Percentiles rank a stretch among this genome's conserved stretches.
These are phyloP conservation scores for Ficedula albicollis DNA, from an alignment of 2,797 vertebrate species.

Conservation along the genomic window DNA sequence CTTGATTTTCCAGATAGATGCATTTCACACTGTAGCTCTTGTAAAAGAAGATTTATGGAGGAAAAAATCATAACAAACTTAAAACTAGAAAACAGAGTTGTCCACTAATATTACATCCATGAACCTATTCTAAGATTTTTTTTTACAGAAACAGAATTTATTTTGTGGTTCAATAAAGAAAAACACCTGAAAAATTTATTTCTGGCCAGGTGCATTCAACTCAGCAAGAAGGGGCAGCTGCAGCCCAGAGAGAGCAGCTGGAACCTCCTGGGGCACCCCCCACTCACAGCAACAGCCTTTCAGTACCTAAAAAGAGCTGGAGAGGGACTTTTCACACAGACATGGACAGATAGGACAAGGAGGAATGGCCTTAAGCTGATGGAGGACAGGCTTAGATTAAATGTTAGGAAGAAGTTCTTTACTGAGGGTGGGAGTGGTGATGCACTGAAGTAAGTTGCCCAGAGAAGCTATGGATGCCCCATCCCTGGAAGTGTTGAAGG, in stretches of 20 bases:
- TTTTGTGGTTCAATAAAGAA: background rate
- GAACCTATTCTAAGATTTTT: background rate
- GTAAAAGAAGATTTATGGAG: background rate
- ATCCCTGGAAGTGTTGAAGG: background rate
- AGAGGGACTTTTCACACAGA: background rate
- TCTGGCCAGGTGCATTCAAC: background rate
- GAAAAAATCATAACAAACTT: background rate
- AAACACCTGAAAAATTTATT: background rate
- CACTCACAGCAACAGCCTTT: background rate
- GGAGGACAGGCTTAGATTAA: background rate
- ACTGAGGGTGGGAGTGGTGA: background rate
- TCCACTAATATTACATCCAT: background rate
- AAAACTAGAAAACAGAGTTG: background rate
- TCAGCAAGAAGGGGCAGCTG: background rate
- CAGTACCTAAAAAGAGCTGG: background rate
- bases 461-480: background rate
- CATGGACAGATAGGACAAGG: background rate
- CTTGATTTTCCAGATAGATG: background rate
- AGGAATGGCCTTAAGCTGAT: background rate
- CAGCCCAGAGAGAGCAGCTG: fast-evolving
- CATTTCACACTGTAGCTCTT: background rate
- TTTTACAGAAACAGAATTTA: background rate
- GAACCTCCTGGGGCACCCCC: background rate
- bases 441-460: background rate
- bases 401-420: background rate